Percentiles rank a stretch among this genome's conserved stretches.
Evolutionary conservation across 2,113 vertebrate species (phyloP).

Genomic region (Salvelinus sp.): DNA sequence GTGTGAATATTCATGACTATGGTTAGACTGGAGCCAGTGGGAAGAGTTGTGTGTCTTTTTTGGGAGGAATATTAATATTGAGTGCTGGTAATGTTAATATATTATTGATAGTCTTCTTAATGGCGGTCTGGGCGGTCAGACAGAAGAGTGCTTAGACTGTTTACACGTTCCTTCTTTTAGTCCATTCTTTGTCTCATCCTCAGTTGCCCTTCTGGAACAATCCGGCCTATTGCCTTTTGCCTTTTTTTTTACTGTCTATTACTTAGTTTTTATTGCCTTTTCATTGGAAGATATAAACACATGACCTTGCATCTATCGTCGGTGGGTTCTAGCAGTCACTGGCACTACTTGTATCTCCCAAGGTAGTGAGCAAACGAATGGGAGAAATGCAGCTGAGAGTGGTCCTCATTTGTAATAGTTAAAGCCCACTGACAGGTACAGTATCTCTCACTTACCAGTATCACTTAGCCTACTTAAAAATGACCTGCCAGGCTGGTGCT

Average conservation of each 20-base stretch:
- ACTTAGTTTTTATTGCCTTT: constrained; percentile 35
- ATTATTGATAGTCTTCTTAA: constrained; percentile 19
- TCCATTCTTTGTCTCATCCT: not conserved
- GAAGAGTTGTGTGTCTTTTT: not conserved
- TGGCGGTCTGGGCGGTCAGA: constrained; percentile 3
- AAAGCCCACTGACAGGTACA: constrained; percentile 29
- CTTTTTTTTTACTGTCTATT: constrained; percentile 19
- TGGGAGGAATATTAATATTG: constrained; percentile 26
- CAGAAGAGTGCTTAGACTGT: too few relatives aligned
- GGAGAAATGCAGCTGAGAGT: constrained; percentile 13
- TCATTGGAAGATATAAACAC: constrained; percentile 32
- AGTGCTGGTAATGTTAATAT: constrained; percentile 32
- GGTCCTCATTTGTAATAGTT: constrained; percentile 31
- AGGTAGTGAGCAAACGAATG: constrained; percentile 14
- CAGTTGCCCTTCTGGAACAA: too few relatives aligned
- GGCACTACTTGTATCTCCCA: constrained; percentile 17
- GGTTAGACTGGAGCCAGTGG: constrained; percentile 17
- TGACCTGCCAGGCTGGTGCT: constrained; percentile 7
- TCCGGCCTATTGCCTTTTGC: constrained; percentile 15
- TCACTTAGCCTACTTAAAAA: constrained; percentile 32
- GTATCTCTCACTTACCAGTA: constrained; percentile 29
- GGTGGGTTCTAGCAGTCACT: not conserved
- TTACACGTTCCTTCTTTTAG: not conserved
- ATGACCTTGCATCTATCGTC: constrained; percentile 16
- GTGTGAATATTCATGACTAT: constrained; percentile 37